These are phyloP conservation scores for Holotrichia oblita DNA, from an alignment of 1,140 invertebrate genomes.

Conservation along the genomic window DNA sequence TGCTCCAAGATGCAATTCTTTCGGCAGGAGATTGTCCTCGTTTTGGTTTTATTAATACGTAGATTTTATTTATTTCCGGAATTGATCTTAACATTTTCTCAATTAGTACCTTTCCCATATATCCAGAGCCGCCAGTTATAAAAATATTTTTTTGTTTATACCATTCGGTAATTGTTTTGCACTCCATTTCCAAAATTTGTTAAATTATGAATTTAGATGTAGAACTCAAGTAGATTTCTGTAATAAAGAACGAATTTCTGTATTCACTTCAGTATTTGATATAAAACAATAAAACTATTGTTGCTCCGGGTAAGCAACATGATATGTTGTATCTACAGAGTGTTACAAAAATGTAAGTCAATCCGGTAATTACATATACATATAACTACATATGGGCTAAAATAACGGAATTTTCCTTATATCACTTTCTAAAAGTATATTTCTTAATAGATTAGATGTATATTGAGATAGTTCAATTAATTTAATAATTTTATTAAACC, in stretches of 20 bases:
- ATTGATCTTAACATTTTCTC: slow-evolving; percentile 26
- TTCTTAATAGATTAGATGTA: too few species aligned
- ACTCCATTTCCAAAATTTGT: background rate
- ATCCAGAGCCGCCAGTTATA: slow-evolving; percentile 33
- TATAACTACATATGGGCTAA: too few species aligned
- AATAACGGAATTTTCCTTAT: too few species aligned
- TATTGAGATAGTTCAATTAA: too few species aligned
- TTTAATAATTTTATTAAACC: too few species aligned
- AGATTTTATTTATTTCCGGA: slow-evolving; percentile 23
- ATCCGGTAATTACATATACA: too few species aligned
- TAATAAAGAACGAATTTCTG: background rate
- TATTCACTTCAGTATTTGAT: too few species aligned
- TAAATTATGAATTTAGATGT: background rate
- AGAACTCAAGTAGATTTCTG: background rate
- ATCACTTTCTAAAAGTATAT: too few species aligned
- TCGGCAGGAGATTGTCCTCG: background rate
- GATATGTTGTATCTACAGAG: too few species aligned
- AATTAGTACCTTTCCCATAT: slow-evolving; percentile 36
- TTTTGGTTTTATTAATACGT: slow-evolving; percentile 18
- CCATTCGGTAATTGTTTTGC: slow-evolving; percentile 3
- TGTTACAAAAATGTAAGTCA: too few species aligned
- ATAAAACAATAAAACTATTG: too few species aligned
- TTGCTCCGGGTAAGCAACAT: too few species aligned
- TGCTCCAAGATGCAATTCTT: background rate
- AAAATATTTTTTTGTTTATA: slow-evolving; percentile 28